These are phyloP conservation scores for Xanthia icteritia DNA, from an alignment of 2,888 invertebrate genomes.

Conservation along the genomic window DNA sequence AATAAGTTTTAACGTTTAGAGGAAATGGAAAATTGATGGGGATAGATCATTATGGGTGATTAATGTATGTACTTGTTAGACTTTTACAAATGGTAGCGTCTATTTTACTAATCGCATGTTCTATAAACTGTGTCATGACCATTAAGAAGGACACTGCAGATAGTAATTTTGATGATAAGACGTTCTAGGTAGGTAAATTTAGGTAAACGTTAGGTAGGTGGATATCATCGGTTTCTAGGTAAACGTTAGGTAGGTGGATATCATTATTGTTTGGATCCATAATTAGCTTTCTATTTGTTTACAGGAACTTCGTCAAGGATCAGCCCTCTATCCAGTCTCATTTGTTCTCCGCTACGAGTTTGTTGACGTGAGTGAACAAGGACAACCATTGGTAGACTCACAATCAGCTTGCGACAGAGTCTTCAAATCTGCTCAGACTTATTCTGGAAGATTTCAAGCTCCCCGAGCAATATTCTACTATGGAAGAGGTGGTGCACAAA, in stretches of 20 bases:
- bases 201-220: neutral
- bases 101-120: slow-evolving; percentile 27
- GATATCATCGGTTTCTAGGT: too few relatives aligned
- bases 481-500: slow-evolving; percentile 94
- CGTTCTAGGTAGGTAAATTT: neutral
- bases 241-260: neutral
- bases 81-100: slow-evolving; percentile 16
- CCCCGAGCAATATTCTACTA: slow-evolving; percentile 95
- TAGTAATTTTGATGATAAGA: neutral
- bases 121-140: neutral
- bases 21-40: slow-evolving; percentile 33
- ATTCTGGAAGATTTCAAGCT: slow-evolving; percentile 92
- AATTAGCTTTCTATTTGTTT: slow-evolving; percentile 32
- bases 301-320: slow-evolving; percentile 93
- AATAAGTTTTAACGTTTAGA: slow-evolving; percentile 48
- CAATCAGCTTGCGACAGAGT: slow-evolving; percentile 92
- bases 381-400: slow-evolving; percentile 90
- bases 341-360: slow-evolving; percentile 96
- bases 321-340: slow-evolving; percentile 94
- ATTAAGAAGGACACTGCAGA: neutral
- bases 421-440: slow-evolving; percentile 89
- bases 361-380: slow-evolving; percentile 93
- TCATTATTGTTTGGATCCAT: neutral
- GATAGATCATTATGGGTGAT: slow-evolving; percentile 13
- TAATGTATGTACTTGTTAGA: slow-evolving; percentile 23